phyloP scores from a whole-genome alignment of 2,888 invertebrate genomes.

The Athrips mouffetella region DNA sequence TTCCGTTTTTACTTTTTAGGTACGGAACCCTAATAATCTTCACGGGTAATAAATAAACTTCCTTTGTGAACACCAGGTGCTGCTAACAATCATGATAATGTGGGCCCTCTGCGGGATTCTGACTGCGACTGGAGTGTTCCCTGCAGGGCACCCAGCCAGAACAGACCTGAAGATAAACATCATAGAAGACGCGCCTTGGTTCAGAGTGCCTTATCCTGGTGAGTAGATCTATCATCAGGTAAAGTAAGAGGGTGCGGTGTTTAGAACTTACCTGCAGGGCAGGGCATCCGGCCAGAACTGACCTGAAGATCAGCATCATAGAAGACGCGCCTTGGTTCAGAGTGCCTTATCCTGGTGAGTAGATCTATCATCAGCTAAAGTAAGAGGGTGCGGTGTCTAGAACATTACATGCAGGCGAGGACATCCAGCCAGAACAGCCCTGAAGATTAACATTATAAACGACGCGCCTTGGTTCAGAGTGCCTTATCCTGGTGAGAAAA shows the following conservation, averaged over 20 bases:
- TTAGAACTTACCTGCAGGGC: too few relatives aligned
- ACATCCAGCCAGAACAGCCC: conserved; percentile 86
- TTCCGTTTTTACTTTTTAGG: not conserved
- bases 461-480: conserved; percentile 88
- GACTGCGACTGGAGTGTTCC: conserved; percentile 81
- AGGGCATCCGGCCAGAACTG: conserved; percentile 85
- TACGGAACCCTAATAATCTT: not conserved
- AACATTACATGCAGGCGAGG: too few relatives aligned
- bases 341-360: conserved; percentile 86
- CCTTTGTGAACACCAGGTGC: conserved; percentile 69
- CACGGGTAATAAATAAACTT: not conserved
- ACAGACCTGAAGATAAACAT: conserved; percentile 85
- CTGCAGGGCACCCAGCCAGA: conserved; percentile 82
- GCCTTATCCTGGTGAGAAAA: conserved; percentile 87
- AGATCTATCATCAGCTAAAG: too few relatives aligned
- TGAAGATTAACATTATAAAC: conserved; percentile 82
- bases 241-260: too few relatives aligned
- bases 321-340: conserved; percentile 88
- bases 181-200: conserved; percentile 86
- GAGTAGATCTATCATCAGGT: too few relatives aligned
- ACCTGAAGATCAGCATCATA: conserved; percentile 83
- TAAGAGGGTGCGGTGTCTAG: too few relatives aligned
- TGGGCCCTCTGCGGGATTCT: conserved; percentile 86
- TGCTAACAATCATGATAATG: conserved; percentile 86
- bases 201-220: conserved; percentile 89